Evolutionary conservation across 2,888 invertebrate genomes (phyloP), one percentile per base, ranked within the genome.

Genomic region (Lomographa bimaculata): DNA sequence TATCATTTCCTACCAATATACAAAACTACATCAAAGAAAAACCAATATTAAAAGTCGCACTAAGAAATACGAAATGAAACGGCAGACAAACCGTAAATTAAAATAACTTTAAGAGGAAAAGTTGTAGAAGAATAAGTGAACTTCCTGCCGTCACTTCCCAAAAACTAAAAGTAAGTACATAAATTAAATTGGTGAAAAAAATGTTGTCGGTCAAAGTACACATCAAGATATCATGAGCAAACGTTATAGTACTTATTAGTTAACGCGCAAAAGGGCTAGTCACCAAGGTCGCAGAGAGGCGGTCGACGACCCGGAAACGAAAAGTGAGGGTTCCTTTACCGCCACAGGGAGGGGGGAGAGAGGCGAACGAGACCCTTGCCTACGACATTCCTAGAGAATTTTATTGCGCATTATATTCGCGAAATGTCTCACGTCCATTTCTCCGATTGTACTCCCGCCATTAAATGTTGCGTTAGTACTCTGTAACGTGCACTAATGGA

Each of bases 291-390:
- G 64, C 41, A 37, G 43, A 46, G 50, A 47, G 41, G 51, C 67
- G 79, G 74, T 73, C 77, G 57, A 58, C 62, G 74, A 82, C 79
- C 81, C 76, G 76, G 71, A 79, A 78, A 57, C 64, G 55, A 35
- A 36, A 17, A 35, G 32, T 40, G 35, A 53, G 46, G 42, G 46
- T 44, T 40, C 19, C 39, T 14, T 14, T 36, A 37, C 32, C 39
- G 28, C 9, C 14, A 21, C 23, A 11, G 19, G 28, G 2, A 7
- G 5, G 14, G 7, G 25, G 3, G 12, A 25, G 3, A 6, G 14
- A 14, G 12, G 8, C 7, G 21, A 9, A 30, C 30, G 28, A 43
- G 41, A 33, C 33, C 35, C 25, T 29, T 36, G 12, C 53, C 49
- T 56, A 53, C 57, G 56, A 55, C 64, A 66, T 68, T 68, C 64